Base-by-base conservation (phyloP, 2,888 invertebrate species). In the Diaprepes abbreviatus region DNA sequence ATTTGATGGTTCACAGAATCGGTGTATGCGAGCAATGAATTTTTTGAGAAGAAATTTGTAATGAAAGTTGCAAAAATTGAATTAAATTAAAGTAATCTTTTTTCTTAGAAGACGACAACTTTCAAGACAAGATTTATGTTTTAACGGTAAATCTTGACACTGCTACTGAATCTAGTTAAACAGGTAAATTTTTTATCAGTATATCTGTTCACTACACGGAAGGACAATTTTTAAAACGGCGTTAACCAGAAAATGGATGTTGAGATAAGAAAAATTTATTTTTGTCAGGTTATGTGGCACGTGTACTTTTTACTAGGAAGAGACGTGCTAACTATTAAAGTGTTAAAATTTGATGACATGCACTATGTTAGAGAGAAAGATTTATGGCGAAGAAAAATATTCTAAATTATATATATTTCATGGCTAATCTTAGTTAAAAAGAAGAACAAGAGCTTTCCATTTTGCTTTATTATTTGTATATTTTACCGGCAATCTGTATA, bases 231-330 rank as follows among this genome's bases (percentile, higher is more conserved):
- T 63, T 63, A 38, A 63, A 62, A 43, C 38, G 24, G 60, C 16
- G 62, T 50, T 36, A 35, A 52, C 43, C 28, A 50, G 52, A 63
- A 50, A 52, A 50, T 17, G 36, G 43, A 19, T 40, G 24, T 19
- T 21, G 10, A 43, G 65, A 65, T 65, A 65, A 65, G 48, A 16
- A 14, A 17, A 43, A 16, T 9, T 64, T 64, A 64, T 64, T 54
- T 21, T 7, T 28, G 45, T 55, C 57, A 31, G 19, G 43, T 48
- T n/a, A 7, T 1, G 12, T 35, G 57, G 65, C 65, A 65, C 64
- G 64, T 65, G 65, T 38, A 54, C n/a, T 54, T 54, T 64, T 65
- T 65, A 43, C 54, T 21, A 3, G 36, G 65, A 65, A 65, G n/a
- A 55, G 35, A 65, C 54, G 40, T 40, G 62, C 17, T 43, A 43